Evolutionary conservation across 2,113 vertebrate genomes (phyloP), one percentile per base, ranked within the genome.

Genomic region (Noctilio leporinus): DNA sequence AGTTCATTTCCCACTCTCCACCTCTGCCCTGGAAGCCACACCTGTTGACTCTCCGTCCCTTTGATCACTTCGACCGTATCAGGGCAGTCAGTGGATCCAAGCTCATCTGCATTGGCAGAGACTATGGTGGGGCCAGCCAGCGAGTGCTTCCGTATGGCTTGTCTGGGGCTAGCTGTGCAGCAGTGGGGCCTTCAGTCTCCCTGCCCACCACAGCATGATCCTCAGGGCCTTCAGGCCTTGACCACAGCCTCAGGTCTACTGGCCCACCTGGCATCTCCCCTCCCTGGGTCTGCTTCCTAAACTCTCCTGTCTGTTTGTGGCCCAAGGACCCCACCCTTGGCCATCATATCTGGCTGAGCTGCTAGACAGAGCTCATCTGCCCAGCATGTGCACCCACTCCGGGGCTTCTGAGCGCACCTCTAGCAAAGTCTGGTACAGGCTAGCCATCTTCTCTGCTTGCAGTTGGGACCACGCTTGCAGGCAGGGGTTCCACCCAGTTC

Each of bases 61-160:
- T 97, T 99, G 99, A 99, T 97, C 99, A 99, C 97, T 65, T 65
- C 26, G 14, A 17, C 97, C 98, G 99, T 96, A 99, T 99, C 92
- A 99, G 97, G 97, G 96, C 95, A 28, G 49, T 98, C 76, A 98
- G 98, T 90, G 99, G 99, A 96, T 94, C 98, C 30, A 97, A 98
- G 67, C 99, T 96, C 0, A 98, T 99, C 55, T 99, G 99, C 95
- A 98, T 99, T 69, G 99, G 99, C 11, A 98, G 98, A 47, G 99
- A 99, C 97, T 99, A 98, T 6, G 99, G 99, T 20, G 99, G 99
- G 24, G 98, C 97, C 10, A 4, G 20, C 22, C 55, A 62, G 99
- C 99, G 86, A 98, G 98, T 98, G 49, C 47, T 78, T 76, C 40
- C 35, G 51, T 17, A 43, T 57, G 47, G 59, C 45, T 91, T 55